Conservation (phyloP, 2,888 invertebrate species). For the Acanthosoma haemorrhoidale region DNA sequence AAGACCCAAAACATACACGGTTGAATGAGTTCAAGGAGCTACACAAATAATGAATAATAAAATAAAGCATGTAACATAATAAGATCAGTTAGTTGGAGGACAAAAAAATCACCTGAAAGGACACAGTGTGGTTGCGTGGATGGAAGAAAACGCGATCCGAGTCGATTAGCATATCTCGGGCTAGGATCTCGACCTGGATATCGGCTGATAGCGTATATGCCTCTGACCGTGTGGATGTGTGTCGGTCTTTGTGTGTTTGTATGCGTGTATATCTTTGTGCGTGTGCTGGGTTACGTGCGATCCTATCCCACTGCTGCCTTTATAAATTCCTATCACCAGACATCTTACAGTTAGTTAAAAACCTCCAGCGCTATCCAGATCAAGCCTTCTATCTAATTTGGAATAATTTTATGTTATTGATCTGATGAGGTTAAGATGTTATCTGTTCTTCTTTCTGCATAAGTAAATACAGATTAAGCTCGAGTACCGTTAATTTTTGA, state of each 20-base stretch:
- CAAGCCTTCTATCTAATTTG: neutral
- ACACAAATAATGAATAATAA: too few species aligned
- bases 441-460: too few species aligned
- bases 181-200: neutral
- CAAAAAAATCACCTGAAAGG: neutral
- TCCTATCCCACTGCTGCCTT: neutral
- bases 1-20: too few species aligned
- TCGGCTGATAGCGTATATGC: neutral
- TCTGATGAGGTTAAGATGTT: too few species aligned
- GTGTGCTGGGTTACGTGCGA: too few species aligned
- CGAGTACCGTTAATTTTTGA: too few species aligned
- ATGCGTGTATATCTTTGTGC: neutral
- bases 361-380: neutral
- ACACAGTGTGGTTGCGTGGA: neutral
- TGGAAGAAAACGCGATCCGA: neutral
- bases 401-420: neutral
- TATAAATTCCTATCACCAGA: constrained; percentile 1
- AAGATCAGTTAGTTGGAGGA: neutral
- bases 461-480: too few species aligned
- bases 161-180: neutral
- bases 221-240: neutral
- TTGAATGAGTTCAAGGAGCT: too few species aligned
- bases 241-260: neutral
- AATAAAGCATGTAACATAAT: too few species aligned
- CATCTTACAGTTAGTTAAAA: neutral